These are phyloP conservation scores for Cetonia aurata DNA, from an alignment of 2,888 invertebrate species.

Conservation along the genomic window DNA sequence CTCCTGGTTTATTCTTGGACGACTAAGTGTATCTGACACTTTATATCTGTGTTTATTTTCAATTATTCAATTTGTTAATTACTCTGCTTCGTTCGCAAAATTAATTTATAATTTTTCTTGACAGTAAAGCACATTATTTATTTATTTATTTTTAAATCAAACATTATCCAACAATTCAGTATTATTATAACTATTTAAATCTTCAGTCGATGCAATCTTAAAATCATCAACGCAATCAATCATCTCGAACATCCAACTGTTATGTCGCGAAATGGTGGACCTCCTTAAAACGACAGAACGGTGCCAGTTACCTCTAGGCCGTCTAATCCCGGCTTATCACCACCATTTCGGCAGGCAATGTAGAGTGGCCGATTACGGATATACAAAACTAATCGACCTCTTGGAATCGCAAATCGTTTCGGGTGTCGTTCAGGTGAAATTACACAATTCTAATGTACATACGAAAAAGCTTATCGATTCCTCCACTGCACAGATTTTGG, in stretches of 20 bases:
- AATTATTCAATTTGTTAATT: no score
- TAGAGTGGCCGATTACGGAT: conserved; percentile 96
- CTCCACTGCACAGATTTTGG: conserved; percentile 80
- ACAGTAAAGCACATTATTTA: no score
- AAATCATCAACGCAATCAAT: conserved; percentile 76
- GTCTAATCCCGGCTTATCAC: conserved; percentile 95
- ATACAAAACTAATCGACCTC: conserved; percentile 90
- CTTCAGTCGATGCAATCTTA: conserved; percentile 54
- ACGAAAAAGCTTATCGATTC: background rate
- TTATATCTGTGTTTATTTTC: no score
- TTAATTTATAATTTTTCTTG: no score
- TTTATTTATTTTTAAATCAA: no score
- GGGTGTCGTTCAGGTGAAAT: conserved; percentile 82
- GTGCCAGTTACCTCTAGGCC: conserved; percentile 85
- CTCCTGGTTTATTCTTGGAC: no score
- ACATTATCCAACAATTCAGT: no score
- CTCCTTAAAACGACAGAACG: conserved; percentile 84
- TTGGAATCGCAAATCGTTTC: conserved; percentile 82
- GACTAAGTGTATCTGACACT: no score
- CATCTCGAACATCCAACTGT: conserved; percentile 80
- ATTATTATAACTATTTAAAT: no score
- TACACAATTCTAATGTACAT: no score
- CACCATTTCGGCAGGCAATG: conserved; percentile 97
- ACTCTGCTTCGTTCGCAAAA: no score
- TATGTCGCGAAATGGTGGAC: conserved; percentile 90